Conservation (phyloP, 2,888 invertebrate genomes). For the Chaitophorus viminalis region DNA sequence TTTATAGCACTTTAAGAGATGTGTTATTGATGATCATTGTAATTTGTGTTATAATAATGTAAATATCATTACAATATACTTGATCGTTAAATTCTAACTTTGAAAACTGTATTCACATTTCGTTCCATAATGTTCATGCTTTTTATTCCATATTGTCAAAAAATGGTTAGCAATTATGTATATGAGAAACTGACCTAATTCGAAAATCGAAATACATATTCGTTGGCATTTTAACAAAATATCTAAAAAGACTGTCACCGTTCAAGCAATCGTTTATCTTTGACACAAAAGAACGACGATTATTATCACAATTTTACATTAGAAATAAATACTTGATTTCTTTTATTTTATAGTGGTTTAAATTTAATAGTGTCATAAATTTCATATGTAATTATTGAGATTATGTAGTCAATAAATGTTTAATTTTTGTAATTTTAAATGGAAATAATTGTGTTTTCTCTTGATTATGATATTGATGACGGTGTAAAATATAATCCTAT, state of each 20-base stretch:
- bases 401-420: too few species aligned
- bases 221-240: conserved; percentile 50
- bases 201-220: too few species aligned
- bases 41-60: too few species aligned
- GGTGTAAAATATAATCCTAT: too few species aligned
- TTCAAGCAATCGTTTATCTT: conserved; percentile 53
- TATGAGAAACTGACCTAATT: conserved; percentile 48
- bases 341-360: not conserved
- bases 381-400: too few species aligned
- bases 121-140: not conserved
- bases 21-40: too few species aligned
- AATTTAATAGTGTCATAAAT: conserved; percentile 4
- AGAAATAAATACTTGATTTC: not conserved
- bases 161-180: conserved; percentile 9
- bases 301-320: conserved; percentile 28
- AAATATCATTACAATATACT: too few species aligned
- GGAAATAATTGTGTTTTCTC: not conserved
- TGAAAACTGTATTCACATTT: not conserved
- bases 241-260: conserved; percentile 48
- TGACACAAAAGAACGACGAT: conserved; percentile 48
- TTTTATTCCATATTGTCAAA: not conserved
- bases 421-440: not conserved
- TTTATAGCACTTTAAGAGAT: too few species aligned
- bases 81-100: not conserved
- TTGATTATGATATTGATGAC: too few species aligned